Evolutionary conservation across 1,140 invertebrate genomes (phyloP).

Genomic region (Bathynomus jamesi): DNA sequence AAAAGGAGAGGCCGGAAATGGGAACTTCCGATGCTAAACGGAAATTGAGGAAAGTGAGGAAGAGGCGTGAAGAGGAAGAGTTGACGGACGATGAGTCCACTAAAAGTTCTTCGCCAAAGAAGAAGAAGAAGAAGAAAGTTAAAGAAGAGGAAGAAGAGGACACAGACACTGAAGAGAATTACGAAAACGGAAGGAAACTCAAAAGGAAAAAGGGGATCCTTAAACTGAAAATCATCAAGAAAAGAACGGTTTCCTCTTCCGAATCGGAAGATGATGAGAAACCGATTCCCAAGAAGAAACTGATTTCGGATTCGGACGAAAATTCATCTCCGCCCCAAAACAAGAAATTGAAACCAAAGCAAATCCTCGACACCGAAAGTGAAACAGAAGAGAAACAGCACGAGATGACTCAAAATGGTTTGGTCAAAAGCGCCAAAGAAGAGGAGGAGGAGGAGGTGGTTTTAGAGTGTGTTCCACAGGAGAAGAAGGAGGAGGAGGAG

Average conservation of each 20-base stretch:
- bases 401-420: not conserved
- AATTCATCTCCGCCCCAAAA: not conserved
- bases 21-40: slow-evolving; percentile 19
- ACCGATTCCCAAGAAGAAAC: not conserved
- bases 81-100: not conserved
- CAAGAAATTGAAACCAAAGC: not conserved
- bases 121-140: not conserved
- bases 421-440: not conserved
- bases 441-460: not conserved
- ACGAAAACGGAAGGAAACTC: not conserved
- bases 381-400: not conserved
- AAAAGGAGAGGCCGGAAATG: slow-evolving; percentile 21
- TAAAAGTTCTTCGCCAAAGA: not conserved
- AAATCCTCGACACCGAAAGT: not conserved
- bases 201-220: not conserved
- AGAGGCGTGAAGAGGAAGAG: slow-evolving; percentile 1
- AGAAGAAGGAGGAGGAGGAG: not conserved
- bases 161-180: not conserved
- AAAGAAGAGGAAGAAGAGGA: not conserved
- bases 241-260: not conserved
- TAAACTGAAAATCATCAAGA: not conserved
- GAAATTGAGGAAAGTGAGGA: slow-evolving; percentile 4
- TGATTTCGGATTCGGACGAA: not conserved
- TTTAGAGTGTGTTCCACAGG: not conserved
- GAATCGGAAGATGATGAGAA: not conserved